Conservation (phyloP, 92 coral and sea anemone genomes). For the Galaxea fascicularis region DNA sequence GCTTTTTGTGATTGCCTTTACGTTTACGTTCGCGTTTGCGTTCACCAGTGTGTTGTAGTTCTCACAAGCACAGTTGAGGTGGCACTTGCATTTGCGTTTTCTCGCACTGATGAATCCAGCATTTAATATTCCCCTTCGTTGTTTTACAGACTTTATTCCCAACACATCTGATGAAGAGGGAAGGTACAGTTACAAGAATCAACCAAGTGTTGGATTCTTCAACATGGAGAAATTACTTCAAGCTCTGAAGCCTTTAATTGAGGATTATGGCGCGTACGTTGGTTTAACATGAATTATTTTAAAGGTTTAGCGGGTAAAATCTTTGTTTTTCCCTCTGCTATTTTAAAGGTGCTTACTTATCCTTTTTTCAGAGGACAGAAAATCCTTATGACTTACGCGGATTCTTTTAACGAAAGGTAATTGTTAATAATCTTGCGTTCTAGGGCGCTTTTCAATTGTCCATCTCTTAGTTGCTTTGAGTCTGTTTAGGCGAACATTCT, state of each 20-base stretch:
- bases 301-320: too few species aligned
- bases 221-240: conserved; percentile 80
- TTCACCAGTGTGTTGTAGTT: too few species aligned
- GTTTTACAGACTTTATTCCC: conserved; percentile 77
- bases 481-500: too few species aligned
- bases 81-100: background rate
- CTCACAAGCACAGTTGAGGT: too few species aligned
- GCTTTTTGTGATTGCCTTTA: too few species aligned
- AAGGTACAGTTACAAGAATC: conserved; percentile 88
- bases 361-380: conserved; percentile 31
- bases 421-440: too few species aligned
- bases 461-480: too few species aligned
- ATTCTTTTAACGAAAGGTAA: conserved; percentile 46
- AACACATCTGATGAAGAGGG: conserved; percentile 97
- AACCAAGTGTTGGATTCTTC: conserved; percentile 85
- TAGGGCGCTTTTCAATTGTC: too few species aligned
- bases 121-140: background rate
- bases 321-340: background rate
- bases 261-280: conserved; percentile 33
- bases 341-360: background rate
- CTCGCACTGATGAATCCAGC: background rate
- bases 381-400: conserved; percentile 35
- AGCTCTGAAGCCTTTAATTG: conserved; percentile 78
- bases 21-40: background rate
- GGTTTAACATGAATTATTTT: too few species aligned